Evolutionary conservation across 2,888 invertebrate species (phyloP), one percentile per base, ranked within the genome.

Genomic region (Eristalinus sepulchralis): DNA sequence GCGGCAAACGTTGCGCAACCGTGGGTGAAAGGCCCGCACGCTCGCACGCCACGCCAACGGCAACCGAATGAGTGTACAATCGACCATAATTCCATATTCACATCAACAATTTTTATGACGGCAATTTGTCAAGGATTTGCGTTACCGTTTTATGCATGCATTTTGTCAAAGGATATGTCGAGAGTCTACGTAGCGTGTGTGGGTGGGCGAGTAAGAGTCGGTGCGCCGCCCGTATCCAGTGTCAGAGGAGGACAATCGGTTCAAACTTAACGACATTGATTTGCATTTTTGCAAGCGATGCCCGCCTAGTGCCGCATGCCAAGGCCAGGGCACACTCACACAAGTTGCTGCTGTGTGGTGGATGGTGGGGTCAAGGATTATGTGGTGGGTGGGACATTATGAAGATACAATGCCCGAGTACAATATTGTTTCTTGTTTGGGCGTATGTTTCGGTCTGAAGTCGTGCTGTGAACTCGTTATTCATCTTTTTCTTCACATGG

Each of bases 41-140:
- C n/a, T n/a, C n/a, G n/a, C n/a, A n/a, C 39, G 39, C 2, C 24
- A 27, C 57, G 57, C 57, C 75, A 60, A 60, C 60, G 47, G 77
- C 67, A 47, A 71, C 72, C 66, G 85, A 75, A 86, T 77, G 83
- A 83, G 75, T 66, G 66, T 83, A 80, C 87, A 87, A 83, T 87
- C 87, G 79, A 80, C 86, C 76, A 83, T 82, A 88, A 86, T 75
- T 76, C 75, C 80, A 79, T 86, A 83, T 76, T 81, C 81, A 88
- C 88, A 87, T 81, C 88, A 80, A 77, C 77, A 77, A 82, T 83
- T 88, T 88, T 88, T 88, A 88, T 89, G 88, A 86, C 63, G 88
- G 88, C 88, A 86, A 88, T 88, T 88, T 88, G 88, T 88, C 88
- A 88, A 86, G 87, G 80, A 88, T 83, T 83, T 85, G 75, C 82